phyloP scores from a whole-genome alignment of 2,888 invertebrate genomes.

The Argyresthia goedartella region DNA sequence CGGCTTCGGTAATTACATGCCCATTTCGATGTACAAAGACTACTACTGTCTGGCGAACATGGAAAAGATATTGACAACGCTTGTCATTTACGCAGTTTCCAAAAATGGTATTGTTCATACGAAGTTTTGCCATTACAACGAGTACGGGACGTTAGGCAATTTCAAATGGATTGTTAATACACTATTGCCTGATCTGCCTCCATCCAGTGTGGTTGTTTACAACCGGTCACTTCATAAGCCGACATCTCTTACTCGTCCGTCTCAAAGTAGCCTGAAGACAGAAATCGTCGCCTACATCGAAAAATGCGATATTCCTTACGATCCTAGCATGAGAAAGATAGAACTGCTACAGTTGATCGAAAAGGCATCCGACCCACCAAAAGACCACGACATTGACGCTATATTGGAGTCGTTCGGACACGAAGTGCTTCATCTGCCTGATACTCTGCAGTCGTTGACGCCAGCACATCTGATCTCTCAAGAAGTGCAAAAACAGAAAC shows the following conservation, averaged over 20 bases:
- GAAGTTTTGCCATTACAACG: background rate
- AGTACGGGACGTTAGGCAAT: background rate
- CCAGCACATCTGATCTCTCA: background rate
- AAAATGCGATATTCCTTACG: constrained; percentile 16
- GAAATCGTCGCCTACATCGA: constrained; percentile 26
- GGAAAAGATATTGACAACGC: background rate
- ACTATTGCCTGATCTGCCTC: constrained; percentile 12
- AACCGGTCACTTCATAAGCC: constrained; percentile 11
- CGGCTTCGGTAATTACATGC: background rate
- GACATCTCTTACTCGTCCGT: constrained; percentile 8
- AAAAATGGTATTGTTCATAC: constrained; percentile 9
- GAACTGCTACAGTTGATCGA: background rate
- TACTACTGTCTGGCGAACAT: background rate
- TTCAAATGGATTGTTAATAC: constrained; percentile 15
- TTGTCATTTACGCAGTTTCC: constrained; percentile 18
- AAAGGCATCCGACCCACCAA: background rate
- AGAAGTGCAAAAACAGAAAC: background rate
- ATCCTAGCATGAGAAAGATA: background rate
- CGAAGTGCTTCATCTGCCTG: background rate
- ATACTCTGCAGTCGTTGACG: background rate
- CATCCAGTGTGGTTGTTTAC: constrained; percentile 19
- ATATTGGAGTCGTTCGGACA: background rate
- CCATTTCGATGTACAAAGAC: background rate
- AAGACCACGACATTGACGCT: background rate
- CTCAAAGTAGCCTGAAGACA: constrained; percentile 13